phyloP scores from a whole-genome alignment of 2,888 invertebrate genomes.

The Tupiocoris notatus region DNA sequence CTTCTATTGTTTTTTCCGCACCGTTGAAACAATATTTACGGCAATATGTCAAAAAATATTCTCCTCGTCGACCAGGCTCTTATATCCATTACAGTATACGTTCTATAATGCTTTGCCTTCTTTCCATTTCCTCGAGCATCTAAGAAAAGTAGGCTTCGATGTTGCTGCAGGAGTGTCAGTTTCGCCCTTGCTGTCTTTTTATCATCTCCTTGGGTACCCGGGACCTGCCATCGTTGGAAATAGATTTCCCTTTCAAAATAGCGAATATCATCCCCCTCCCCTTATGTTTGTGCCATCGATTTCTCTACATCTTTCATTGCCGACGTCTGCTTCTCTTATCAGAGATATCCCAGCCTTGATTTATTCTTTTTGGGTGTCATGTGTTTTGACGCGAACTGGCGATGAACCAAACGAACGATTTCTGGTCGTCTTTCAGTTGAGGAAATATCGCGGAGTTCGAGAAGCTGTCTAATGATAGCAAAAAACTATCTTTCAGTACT shows the following conservation, averaged over 20 bases:
- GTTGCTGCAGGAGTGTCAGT: neutral
- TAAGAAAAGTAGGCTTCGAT: neutral
- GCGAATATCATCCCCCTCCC: neutral
- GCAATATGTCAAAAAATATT: conserved; percentile 15
- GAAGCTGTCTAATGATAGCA: no score
- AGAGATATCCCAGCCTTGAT: neutral
- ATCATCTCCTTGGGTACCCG: neutral
- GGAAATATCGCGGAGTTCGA: no score
- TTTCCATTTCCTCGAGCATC: neutral
- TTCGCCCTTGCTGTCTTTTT: neutral
- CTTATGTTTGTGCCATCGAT: neutral
- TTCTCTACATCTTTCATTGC: neutral
- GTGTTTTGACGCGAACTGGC: no score
- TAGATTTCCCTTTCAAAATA: neutral
- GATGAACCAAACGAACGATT: no score
- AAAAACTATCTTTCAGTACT: no score
- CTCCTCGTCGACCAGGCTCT: neutral
- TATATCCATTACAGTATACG: neutral
- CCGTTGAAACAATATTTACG: conserved; percentile 8
- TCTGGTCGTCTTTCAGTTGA: no score
- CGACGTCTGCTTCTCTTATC: neutral
- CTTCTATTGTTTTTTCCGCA: neutral
- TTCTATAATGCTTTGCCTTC: neutral
- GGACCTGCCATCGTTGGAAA: neutral
- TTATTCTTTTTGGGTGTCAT: neutral